phyloP scores from a whole-genome alignment of 2,113 vertebrate species.

The Ceyx melanurus region DNA sequence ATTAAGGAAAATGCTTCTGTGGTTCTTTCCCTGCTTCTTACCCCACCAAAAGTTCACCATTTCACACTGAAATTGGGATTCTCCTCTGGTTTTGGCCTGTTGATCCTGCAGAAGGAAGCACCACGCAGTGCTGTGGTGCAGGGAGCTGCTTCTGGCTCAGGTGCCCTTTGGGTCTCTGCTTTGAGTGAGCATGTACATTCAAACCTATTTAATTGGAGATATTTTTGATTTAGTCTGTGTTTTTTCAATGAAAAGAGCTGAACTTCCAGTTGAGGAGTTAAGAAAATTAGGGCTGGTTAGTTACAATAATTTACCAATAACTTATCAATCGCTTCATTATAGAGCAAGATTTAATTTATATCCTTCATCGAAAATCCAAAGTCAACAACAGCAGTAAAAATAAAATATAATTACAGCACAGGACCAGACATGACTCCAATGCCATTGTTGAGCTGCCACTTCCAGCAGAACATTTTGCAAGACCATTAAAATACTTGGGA shows the following conservation, averaged over 20 bases:
- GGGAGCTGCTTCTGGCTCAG: neutral
- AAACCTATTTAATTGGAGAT: neutral
- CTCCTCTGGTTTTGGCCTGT: neutral
- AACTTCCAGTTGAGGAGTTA: neutral
- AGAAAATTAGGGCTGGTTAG: neutral
- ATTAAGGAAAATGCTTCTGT: conserved; percentile 41
- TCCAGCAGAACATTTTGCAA: conserved; percentile 2
- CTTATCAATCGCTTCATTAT: neutral
- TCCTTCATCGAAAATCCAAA: neutral
- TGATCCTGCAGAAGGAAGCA: neutral
- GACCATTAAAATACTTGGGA: neutral
- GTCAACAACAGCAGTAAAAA: neutral
- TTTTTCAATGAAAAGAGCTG: neutral
- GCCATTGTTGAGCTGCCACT: neutral
- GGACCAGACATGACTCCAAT: neutral
- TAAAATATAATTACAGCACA: too few relatives aligned
- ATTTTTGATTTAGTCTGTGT: neutral
- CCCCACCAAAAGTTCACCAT: neutral
- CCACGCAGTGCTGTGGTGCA: accelerated
- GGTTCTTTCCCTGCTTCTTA: conserved; percentile 11
- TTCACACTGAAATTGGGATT: neutral
- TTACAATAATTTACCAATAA: neutral
- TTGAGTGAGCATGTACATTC: neutral
- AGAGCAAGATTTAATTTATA: neutral
- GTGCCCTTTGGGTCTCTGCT: neutral